These are phyloP conservation scores for Zygaena filipendulae DNA, from an alignment of 2,888 invertebrate genomes.

Conservation along the genomic window DNA sequence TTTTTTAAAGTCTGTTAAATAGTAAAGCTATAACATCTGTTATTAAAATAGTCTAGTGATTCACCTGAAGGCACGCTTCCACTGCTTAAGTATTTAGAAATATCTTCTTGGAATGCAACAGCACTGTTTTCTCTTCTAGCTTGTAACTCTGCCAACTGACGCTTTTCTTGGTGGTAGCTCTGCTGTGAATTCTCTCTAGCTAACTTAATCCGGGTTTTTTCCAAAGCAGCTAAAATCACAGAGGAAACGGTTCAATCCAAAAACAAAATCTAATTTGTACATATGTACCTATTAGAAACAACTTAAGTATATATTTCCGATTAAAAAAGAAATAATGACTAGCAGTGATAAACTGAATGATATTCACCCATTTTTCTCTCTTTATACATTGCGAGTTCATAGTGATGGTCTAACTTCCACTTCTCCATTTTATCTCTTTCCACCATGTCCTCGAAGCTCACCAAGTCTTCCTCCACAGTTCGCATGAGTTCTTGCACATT, in stretches of 20 bases:
- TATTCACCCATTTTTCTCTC: slow-evolving; percentile 75
- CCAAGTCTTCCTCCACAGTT: slow-evolving; percentile 72
- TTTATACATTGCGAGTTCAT: slow-evolving; percentile 76
- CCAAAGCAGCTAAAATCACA: slow-evolving; percentile 44
- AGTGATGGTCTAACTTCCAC: slow-evolving; percentile 76
- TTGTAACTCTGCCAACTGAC: slow-evolving; percentile 45
- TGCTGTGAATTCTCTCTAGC: slow-evolving; percentile 36
- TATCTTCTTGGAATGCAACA: slow-evolving; percentile 45
- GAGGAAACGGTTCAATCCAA: too few relatives aligned
- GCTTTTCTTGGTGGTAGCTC: slow-evolving; percentile 33
- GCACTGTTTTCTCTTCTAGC: slow-evolving; percentile 38
- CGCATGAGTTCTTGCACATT: slow-evolving; percentile 68
- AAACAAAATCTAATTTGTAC: background rate
- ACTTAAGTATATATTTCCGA: too few relatives aligned
- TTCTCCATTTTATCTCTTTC: slow-evolving; percentile 77
- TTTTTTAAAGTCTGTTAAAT: too few relatives aligned
- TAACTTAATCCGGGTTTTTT: slow-evolving; percentile 41
- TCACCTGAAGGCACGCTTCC: slow-evolving; percentile 37
- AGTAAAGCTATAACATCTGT: background rate
- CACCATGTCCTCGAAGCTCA: slow-evolving; percentile 74
- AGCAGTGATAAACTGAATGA: too few relatives aligned
- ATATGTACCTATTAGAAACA: too few relatives aligned
- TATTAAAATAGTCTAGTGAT: background rate
- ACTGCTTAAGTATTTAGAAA: slow-evolving; percentile 42
- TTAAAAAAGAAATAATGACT: too few relatives aligned